These are phyloP conservation scores for Gallirallus australis DNA, from an alignment of 2,797 vertebrate species.

Conservation along the genomic window DNA sequence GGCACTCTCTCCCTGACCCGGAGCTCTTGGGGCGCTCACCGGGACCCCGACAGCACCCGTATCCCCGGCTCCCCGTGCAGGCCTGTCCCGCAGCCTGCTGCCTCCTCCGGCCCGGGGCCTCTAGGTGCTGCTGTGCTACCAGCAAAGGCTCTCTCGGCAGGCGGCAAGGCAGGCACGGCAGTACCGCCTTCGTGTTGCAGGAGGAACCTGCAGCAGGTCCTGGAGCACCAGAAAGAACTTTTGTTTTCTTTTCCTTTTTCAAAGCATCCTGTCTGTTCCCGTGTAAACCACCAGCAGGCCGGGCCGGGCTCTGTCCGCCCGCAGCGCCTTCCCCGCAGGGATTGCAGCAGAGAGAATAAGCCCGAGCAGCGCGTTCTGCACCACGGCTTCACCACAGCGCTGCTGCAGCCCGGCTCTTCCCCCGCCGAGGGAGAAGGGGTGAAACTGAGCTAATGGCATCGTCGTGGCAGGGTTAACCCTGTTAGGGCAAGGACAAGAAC, in stretches of 20 bases:
- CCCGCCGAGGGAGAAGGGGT: not conserved
- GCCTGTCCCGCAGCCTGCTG: not conserved
- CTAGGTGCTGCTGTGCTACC: constrained; percentile 68
- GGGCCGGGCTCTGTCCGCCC: not conserved
- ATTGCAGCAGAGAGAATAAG: not conserved
- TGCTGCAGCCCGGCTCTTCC: not conserved
- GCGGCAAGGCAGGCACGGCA: not conserved
- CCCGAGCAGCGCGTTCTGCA: fast-evolving
- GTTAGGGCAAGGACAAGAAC: constrained; percentile 33
- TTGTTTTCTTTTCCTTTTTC: not conserved
- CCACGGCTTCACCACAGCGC: fast-evolving
- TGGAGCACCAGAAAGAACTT: not conserved
- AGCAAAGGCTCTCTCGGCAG: constrained; percentile 21
- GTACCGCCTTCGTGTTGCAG: not conserved
- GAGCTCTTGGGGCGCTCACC: not conserved
- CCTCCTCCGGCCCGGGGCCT: not conserved
- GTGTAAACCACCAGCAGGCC: not conserved
- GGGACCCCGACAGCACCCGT: not conserved
- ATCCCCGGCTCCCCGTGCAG: not conserved
- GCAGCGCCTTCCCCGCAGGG: not conserved
- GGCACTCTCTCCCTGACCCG: not conserved
- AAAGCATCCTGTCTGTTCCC: not conserved
- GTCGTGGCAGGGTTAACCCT: not conserved
- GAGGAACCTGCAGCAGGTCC: not conserved
- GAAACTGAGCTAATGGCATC: not conserved